These are phyloP conservation scores for Aphidoletes aphidimyza DNA, from an alignment of 2,888 invertebrate genomes.

Conservation along the genomic window DNA sequence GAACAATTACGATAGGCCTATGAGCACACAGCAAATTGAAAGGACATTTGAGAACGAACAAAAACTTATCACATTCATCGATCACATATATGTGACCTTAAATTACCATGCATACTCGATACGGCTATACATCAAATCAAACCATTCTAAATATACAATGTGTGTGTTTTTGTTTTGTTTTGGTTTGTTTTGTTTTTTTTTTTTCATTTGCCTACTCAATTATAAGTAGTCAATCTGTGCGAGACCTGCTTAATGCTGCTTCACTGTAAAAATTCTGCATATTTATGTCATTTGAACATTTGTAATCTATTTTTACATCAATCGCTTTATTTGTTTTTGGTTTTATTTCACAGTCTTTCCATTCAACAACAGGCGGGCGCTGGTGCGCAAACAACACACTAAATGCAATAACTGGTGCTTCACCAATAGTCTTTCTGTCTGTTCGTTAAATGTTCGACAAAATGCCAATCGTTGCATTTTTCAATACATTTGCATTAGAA, in stretches of 20 bases:
- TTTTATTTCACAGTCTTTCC: background rate
- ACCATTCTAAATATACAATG: background rate
- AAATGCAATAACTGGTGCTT: background rate
- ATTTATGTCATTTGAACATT: constrained; percentile 22
- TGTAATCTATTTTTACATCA: constrained; percentile 45
- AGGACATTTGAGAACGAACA: background rate
- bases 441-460: constrained; percentile 2
- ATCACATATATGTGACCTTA: background rate
- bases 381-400: too few relatives aligned
- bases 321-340: constrained; percentile 24
- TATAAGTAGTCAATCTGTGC: background rate
- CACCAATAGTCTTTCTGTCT: constrained; percentile 23
- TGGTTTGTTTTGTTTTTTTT: background rate
- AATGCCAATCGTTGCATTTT: constrained; percentile 12
- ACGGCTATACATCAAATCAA: background rate
- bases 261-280: background rate
- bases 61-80: constrained; percentile 35
- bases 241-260: background rate
- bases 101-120: background rate
- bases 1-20: too few relatives aligned
- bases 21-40: too few relatives aligned
- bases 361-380: too few relatives aligned
- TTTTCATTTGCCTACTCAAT: background rate
- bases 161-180: too few relatives aligned
- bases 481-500: constrained; percentile 19